Evolutionary conservation across 2,888 invertebrate species (phyloP).

Genomic region (Tricholauxania praeusta): DNA sequence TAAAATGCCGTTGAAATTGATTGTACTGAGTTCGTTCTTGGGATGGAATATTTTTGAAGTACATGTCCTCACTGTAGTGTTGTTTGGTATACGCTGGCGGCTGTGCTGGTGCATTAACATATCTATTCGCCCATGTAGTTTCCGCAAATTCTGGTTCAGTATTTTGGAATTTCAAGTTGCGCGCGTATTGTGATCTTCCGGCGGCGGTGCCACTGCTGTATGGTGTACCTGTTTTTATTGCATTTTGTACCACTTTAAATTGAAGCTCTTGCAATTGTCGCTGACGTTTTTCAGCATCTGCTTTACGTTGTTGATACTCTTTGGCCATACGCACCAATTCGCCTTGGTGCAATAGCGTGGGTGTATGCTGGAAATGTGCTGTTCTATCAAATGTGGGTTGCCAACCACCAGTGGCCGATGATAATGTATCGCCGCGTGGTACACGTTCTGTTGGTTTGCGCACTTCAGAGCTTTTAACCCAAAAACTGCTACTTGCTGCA

Average conservation of each 20-base stretch:
- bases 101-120: slow-evolving; percentile 13
- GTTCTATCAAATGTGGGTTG: not conserved
- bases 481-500: slow-evolving; percentile 52
- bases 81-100: slow-evolving; percentile 17
- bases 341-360: slow-evolving; percentile 57
- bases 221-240: slow-evolving; percentile 42
- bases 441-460: slow-evolving; percentile 42
- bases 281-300: slow-evolving; percentile 54
- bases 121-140: slow-evolving; percentile 3
- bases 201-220: slow-evolving; percentile 17
- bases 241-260: slow-evolving; percentile 47
- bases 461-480: slow-evolving; percentile 55
- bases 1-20: slow-evolving; percentile 43
- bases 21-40: slow-evolving; percentile 36
- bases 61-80: slow-evolving; percentile 33
- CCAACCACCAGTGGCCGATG: not conserved
- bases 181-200: slow-evolving; percentile 23
- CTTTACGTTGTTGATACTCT: slow-evolving; percentile 53
- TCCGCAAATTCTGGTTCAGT: slow-evolving; percentile 2
- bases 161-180: slow-evolving; percentile 41
- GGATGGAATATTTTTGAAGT: slow-evolving; percentile 12
- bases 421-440: not conserved
- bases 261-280: slow-evolving; percentile 56
- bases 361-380: slow-evolving; percentile 54
- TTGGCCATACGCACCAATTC: slow-evolving; percentile 52